phyloP scores from a whole-genome alignment of 2,113 vertebrate species.

The Ranitomeya variabilis region DNA sequence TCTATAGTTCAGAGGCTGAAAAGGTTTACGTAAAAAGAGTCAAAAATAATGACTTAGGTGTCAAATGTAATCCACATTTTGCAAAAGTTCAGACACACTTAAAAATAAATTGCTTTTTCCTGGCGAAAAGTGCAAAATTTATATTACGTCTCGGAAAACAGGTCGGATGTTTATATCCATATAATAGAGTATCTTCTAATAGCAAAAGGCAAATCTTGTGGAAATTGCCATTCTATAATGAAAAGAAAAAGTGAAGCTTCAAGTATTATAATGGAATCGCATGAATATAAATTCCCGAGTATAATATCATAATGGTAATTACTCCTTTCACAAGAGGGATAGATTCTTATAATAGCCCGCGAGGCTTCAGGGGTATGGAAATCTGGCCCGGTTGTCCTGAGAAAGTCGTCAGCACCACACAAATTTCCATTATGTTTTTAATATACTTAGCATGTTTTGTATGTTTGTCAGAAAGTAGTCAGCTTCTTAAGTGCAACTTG shows the following conservation, averaged over 20 bases:
- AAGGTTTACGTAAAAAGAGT: conserved; percentile 30
- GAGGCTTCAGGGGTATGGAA: background rate
- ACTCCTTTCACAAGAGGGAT: background rate
- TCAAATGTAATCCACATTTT: conserved; percentile 45
- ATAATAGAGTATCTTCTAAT: conserved; percentile 26
- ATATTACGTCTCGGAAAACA: background rate
- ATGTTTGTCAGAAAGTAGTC: background rate
- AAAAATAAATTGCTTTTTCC: conserved; percentile 17
- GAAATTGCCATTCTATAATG: conserved; percentile 7
- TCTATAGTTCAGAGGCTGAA: background rate
- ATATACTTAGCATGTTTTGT: background rate
- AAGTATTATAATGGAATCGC: background rate
- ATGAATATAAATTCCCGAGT: background rate
- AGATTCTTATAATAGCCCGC: background rate
- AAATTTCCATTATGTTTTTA: background rate
- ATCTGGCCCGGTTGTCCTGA: background rate
- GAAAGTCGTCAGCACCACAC: background rate
- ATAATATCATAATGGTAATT: background rate
- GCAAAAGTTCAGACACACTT: conserved; percentile 11
- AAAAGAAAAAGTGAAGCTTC: background rate
- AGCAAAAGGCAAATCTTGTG: conserved; percentile 31
- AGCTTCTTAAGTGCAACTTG: background rate
- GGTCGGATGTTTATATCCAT: conserved; percentile 12
- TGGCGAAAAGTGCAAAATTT: conserved; percentile 9
- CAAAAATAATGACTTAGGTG: conserved; percentile 10